Evolutionary conservation across 2,797 vertebrate species (phyloP), one percentile per base, ranked within the genome.

Genomic region (Platalea minor): DNA sequence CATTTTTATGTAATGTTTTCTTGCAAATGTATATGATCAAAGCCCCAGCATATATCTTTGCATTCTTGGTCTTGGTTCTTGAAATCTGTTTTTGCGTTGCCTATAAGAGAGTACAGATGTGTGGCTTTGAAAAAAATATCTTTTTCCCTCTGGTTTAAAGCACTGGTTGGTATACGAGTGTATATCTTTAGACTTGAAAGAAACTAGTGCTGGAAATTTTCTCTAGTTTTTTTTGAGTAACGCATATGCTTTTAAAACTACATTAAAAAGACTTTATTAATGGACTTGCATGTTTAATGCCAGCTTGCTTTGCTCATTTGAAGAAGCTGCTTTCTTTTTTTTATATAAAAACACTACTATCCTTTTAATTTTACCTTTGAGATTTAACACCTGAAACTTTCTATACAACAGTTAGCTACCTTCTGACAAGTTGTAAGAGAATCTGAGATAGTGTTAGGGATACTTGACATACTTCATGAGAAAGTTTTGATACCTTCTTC

Each of bases 281-380:
- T 33, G 14, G 33, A 21, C 13, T 75, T 53, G 20, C 2, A 0
- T 56, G 8, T 68, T 81, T 41, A 35, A 78, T 75, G 16, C 9
- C n/a, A 39, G 9, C 37, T 88, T 69, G 9, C 29, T 78, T 74
- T 61, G 8, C 43, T 73, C 0, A 0, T 60, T 69, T 57, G 29
- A 79, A 85, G 45, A 48, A 88, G 5, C n/a, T 13, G 3, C 21
- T 37, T 79, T 48, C 2, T 61, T 9, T 74, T 60, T 60, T 51
- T 16, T 0, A 1, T 60, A 11, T 6, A 59, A 81, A 67, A 10
- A 1, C 4, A 19, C 11, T n/a, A 14, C 13, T 70, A 6, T 15
- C 21, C 7, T 41, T 33, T 57, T 25, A 35, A 31, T n/a, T 75
- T 56, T 59, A 13, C 9, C 11, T 68, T 31, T 68, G 28, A 29